These are phyloP conservation scores for Pilophorus perplexus DNA, from an alignment of 2,888 invertebrate species.

Conservation along the genomic window DNA sequence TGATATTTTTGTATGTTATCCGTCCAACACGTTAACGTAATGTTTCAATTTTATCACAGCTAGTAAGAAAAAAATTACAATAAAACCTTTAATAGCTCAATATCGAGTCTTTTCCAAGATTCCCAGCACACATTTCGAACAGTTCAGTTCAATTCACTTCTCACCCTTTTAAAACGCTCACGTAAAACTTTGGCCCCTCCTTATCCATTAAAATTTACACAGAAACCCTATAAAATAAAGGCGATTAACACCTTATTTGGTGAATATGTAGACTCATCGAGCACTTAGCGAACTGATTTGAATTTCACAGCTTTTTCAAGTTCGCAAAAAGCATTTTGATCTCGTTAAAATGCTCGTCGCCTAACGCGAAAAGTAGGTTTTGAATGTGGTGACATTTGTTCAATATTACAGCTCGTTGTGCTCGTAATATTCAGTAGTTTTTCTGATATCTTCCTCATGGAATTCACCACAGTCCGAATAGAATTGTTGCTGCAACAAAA, in stretches of 20 bases:
- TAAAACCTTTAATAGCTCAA: too few species aligned
- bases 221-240: too few species aligned
- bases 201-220: too few species aligned
- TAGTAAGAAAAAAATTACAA: constrained; percentile 12
- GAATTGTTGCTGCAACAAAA: constrained; percentile 60
- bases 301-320: constrained; percentile 26
- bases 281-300: too few species aligned
- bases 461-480: constrained; percentile 73
- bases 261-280: too few species aligned
- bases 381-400: background rate
- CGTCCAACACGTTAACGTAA: constrained; percentile 26
- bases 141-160: too few species aligned
- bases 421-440: constrained; percentile 73
- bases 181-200: too few species aligned
- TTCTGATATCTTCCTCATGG: constrained; percentile 77
- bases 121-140: too few species aligned
- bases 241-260: too few species aligned
- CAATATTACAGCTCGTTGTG: constrained; percentile 71
- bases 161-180: too few species aligned
- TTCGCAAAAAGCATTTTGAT: constrained; percentile 25
- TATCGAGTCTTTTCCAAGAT: too few species aligned
- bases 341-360: constrained; percentile 23
- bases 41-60: constrained; percentile 27
- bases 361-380: constrained; percentile 15
- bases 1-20: constrained; percentile 34